Evolutionary conservation across 1,140 invertebrate species (phyloP).

Genomic region (Trissolcus basalis): DNA sequence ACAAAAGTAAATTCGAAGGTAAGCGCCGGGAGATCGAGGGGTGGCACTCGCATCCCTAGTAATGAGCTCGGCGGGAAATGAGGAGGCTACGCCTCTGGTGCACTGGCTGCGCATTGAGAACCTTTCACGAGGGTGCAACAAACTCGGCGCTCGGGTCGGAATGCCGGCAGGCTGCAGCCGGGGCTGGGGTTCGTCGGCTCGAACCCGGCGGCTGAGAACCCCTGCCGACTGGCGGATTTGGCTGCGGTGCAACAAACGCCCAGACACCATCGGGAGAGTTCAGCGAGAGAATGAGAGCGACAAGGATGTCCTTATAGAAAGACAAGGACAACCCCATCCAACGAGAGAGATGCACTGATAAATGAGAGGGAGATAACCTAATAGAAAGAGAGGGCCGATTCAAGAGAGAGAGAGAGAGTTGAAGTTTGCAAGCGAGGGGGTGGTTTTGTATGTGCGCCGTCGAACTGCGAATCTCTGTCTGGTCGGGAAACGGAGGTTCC

Average conservation of each 20-base stretch:
- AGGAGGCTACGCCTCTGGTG: conserved; percentile 21
- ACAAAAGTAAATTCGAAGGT: conserved; percentile 10
- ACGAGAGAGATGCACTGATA: no score
- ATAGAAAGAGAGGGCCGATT: conserved; percentile 42
- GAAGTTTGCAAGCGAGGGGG: conserved; percentile 60
- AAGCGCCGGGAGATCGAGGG: no score
- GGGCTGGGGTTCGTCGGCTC: conserved; percentile 34
- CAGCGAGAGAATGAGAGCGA: conserved; percentile 32
- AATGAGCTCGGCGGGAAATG: conserved; percentile 8
- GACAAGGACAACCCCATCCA: conserved; percentile 25
- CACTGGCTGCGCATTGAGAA: conserved; percentile 42
- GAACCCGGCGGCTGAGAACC: conserved; percentile 63
- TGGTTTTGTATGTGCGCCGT: conserved; percentile 62
- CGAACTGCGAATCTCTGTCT: conserved; percentile 73
- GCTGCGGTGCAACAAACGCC: conserved; percentile 72
- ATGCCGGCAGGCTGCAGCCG: conserved; percentile 49
- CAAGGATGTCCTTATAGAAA: conserved; percentile 44
- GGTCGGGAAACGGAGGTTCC: conserved; percentile 68
- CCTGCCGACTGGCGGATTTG: conserved; percentile 66
- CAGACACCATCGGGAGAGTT: conserved; percentile 67
- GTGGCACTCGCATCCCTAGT: neutral
- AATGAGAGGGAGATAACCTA: conserved; percentile 45
- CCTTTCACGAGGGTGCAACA: conserved; percentile 65
- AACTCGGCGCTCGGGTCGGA: conserved; percentile 65
- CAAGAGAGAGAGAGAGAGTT: conserved; percentile 31